Conservation (phyloP, 1,140 invertebrate species). For the Tetragnatha versicolor region DNA sequence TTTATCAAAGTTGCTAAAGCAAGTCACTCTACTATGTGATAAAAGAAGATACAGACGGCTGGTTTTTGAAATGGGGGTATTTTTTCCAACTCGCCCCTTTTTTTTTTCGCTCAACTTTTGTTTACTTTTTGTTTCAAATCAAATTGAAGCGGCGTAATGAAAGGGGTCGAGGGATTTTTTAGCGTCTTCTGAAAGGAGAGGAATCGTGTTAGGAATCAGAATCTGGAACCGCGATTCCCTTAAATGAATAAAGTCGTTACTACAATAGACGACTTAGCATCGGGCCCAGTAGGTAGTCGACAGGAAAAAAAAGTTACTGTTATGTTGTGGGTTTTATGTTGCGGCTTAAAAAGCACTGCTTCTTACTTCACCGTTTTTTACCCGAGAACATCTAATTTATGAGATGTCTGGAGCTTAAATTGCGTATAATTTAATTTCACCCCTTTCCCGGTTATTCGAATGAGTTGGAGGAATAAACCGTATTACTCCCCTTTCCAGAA, state of each 20-base stretch:
- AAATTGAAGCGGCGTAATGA: constrained; percentile 51
- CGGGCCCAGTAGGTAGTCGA: too few relatives aligned
- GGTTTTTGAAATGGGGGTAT: constrained; percentile 45
- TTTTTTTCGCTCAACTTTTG: constrained; percentile 19
- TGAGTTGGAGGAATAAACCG: too few relatives aligned
- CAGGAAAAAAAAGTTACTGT: too few relatives aligned
- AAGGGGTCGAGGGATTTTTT: constrained; percentile 33
- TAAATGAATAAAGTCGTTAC: constrained; percentile 25
- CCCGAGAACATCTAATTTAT: too few relatives aligned
- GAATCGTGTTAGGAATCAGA: constrained; percentile 20
- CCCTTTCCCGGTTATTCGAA: too few relatives aligned
- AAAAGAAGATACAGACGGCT: constrained; percentile 51
- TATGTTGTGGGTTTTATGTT: too few relatives aligned
- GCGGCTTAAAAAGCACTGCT: too few relatives aligned
- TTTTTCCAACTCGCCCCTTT: constrained; percentile 19
- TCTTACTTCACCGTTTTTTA: too few relatives aligned
- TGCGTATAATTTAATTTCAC: too few relatives aligned
- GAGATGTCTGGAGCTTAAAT: too few relatives aligned
- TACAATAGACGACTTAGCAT: neutral
- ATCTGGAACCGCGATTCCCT: constrained; percentile 15
- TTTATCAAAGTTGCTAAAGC: constrained; percentile 50
- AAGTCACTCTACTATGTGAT: constrained; percentile 52
- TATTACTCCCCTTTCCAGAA: too few relatives aligned
- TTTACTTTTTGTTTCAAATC: constrained; percentile 54
- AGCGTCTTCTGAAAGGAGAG: neutral